Evolutionary conservation across 2,113 vertebrate species (phyloP).

Genomic region (Hepsetus odoe): DNA sequence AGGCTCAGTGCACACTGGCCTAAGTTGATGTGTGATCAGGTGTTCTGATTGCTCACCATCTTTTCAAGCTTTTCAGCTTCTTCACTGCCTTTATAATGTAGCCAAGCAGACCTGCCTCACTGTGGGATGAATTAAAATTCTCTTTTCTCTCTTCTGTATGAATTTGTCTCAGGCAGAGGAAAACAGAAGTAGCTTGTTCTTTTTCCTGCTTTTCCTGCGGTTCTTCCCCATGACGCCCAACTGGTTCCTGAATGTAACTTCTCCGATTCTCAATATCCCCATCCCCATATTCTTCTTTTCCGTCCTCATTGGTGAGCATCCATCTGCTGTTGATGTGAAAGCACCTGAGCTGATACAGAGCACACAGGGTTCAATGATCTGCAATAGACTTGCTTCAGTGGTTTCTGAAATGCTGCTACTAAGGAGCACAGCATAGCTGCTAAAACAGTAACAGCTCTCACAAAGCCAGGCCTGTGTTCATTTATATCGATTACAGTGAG

Average conservation of each 20-base stretch:
- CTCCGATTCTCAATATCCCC: constrained; percentile 94
- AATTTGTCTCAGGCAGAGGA: constrained; percentile 84
- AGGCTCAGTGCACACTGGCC: neutral
- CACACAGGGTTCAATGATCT: too few relatives aligned
- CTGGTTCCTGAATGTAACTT: constrained; percentile 96
- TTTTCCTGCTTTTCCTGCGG: constrained; percentile 94
- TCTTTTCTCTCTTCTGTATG: neutral
- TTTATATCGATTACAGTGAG: neutral
- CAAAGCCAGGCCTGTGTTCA: neutral
- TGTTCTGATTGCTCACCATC: neutral
- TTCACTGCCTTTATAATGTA: neutral
- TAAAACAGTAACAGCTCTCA: neutral
- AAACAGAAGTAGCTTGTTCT: constrained; percentile 90
- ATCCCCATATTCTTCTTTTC: constrained; percentile 92
- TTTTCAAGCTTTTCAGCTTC: neutral
- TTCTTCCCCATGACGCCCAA: constrained; percentile 98
- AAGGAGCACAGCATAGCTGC: neutral
- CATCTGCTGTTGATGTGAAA: neutral
- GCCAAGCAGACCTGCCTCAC: neutral
- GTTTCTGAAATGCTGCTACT: too few relatives aligned
- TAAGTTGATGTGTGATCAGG: neutral
- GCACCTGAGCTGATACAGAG: neutral
- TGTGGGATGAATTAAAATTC: neutral
- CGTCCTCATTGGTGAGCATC: constrained; percentile 88
- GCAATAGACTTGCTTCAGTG: too few relatives aligned